Evolutionary conservation across 2,888 invertebrate species (phyloP).

Genomic region (Microctonus brassicae): DNA sequence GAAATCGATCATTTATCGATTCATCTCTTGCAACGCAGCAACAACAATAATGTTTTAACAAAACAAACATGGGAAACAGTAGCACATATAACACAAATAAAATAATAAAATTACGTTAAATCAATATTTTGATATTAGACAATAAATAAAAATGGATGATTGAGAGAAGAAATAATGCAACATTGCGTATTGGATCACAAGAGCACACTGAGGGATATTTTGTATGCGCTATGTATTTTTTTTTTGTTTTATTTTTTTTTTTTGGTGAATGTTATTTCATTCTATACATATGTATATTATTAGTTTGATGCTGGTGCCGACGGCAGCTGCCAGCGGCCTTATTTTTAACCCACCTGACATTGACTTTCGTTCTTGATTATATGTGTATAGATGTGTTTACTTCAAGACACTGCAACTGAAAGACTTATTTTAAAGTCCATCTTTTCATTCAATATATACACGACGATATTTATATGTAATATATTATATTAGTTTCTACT

Average conservation of each 20-base stretch:
- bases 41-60: constrained; percentile 44
- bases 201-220: not conserved
- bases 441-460: not conserved
- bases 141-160: not conserved
- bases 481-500: too few species aligned
- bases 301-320: not conserved
- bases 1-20: constrained; percentile 51
- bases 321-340: constrained; percentile 2
- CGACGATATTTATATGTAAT: too few species aligned
- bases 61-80: constrained; percentile 28
- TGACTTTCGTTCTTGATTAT: not conserved
- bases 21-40: constrained; percentile 43
- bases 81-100: too few species aligned
- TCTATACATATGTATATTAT: not conserved
- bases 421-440: not conserved
- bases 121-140: not conserved
- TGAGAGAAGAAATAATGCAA: not conserved
- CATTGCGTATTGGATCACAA: not conserved
- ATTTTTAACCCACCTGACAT: constrained; percentile 17
- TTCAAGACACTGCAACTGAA: not conserved
- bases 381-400: not conserved
- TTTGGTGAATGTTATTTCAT: not conserved
- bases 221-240: too few species aligned
- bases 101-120: too few species aligned
- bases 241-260: not conserved